These are phyloP conservation scores for Trichomycterus rosablanca DNA, from an alignment of 2,113 vertebrate genomes.

Conservation along the genomic window DNA sequence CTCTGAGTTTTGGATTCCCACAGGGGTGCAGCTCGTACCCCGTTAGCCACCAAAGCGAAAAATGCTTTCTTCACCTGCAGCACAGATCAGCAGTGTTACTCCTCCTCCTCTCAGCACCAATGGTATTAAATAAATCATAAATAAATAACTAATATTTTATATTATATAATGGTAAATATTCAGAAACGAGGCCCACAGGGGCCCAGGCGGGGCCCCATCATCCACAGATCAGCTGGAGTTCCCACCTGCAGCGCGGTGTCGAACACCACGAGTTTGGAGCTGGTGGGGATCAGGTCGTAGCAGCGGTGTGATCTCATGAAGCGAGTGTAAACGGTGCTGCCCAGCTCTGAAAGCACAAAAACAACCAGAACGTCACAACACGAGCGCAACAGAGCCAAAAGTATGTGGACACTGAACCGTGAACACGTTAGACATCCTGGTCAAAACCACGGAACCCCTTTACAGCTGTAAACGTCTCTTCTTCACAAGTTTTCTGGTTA, in stretches of 20 bases:
- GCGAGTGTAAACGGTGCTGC: constrained; percentile 92
- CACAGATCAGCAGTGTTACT: constrained; percentile 12
- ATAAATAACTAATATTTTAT: no score
- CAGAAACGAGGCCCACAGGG: no score
- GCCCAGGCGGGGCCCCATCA: no score
- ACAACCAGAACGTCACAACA: constrained; percentile 45
- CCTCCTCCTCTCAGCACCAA: neutral
- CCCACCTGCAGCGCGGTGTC: constrained; percentile 96
- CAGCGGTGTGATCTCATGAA: constrained; percentile 99
- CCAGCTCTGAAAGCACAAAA: constrained; percentile 71
- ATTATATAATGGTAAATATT: no score
- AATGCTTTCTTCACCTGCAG: constrained; percentile 95
- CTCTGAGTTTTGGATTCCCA: constrained; percentile 98
- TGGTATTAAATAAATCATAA: neutral
- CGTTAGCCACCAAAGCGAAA: constrained; percentile 94
- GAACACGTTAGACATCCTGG: neutral
- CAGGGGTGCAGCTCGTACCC: constrained; percentile 91
- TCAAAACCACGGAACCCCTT: no score
- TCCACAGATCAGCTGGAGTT: constrained; percentile 5
- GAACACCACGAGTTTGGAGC: constrained; percentile 97
- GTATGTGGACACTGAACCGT: neutral
- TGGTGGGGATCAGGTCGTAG: constrained; percentile 97
- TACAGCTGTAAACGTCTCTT: neutral
- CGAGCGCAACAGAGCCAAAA: constrained; percentile 18
- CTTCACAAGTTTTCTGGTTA: no score